Conservation (phyloP, 2,888 invertebrate species). For the Ectobius pallidus region DNA sequence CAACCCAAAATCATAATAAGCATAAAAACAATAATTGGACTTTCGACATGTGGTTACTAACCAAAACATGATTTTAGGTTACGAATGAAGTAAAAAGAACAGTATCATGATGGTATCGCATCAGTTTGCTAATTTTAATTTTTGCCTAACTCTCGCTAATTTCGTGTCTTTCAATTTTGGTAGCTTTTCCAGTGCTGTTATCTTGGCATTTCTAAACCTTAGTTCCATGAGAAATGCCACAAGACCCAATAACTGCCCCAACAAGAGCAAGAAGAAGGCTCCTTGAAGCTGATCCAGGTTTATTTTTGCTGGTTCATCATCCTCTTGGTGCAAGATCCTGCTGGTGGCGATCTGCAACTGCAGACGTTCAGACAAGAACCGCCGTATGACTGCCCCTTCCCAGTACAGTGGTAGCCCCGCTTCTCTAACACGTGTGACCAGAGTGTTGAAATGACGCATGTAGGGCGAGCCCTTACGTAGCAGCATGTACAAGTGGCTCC, state of each 20-base stretch:
- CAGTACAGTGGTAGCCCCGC: slow-evolving; percentile 19
- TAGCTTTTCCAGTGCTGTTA: too few species aligned
- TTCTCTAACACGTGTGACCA: slow-evolving; percentile 7
- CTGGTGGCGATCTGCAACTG: slow-evolving; percentile 16
- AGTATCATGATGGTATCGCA: too few species aligned
- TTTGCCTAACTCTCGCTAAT: too few species aligned
- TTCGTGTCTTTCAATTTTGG: too few species aligned
- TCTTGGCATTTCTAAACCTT: too few species aligned
- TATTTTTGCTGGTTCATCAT: neutral
- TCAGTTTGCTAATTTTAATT: too few species aligned
- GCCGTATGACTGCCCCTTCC: slow-evolving; percentile 24
- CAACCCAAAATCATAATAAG: too few species aligned
- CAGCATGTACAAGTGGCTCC: slow-evolving; percentile 14
- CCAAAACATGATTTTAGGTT: too few species aligned
- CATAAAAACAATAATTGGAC: too few species aligned
- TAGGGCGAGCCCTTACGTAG: slow-evolving; percentile 34
- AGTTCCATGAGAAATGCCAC: neutral
- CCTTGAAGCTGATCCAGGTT: neutral
- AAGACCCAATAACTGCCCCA: neutral
- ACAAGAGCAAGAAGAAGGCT: neutral
- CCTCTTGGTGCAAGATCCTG: neutral
- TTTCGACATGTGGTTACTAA: too few species aligned
- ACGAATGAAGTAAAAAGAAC: too few species aligned
- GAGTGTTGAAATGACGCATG: slow-evolving; percentile 38
- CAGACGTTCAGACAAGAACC: slow-evolving; percentile 22